These are phyloP conservation scores for Loripinus fragilis DNA, from an alignment of 2,888 invertebrate species.

Conservation along the genomic window DNA sequence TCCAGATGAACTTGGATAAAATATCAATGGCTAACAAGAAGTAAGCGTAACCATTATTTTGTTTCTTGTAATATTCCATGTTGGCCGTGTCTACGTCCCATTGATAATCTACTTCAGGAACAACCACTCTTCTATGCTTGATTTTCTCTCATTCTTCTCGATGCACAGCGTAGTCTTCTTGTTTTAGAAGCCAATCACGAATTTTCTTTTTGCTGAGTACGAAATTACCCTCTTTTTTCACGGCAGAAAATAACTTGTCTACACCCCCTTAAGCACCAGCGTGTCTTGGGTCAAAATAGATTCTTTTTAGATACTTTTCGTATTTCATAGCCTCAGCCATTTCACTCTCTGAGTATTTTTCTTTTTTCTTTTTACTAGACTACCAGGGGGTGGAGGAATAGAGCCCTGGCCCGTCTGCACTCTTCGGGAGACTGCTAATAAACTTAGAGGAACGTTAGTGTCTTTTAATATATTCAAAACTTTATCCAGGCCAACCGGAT, in stretches of 20 bases:
- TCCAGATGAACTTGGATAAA: constrained; percentile 41
- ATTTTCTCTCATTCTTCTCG: constrained; percentile 28
- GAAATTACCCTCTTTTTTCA: constrained; percentile 50
- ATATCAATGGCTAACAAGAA: constrained; percentile 48
- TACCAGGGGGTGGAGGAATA: too few species aligned
- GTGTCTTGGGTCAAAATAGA: too few species aligned
- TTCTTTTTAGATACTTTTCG: too few species aligned
- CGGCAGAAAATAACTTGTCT: constrained; percentile 52
- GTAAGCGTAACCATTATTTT: constrained; percentile 50
- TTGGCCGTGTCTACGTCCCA: constrained; percentile 53
- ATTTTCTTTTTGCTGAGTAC: constrained; percentile 44
- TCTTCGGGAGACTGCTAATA: too few species aligned
- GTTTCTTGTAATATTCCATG: constrained; percentile 40
- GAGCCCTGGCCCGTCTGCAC: too few species aligned
- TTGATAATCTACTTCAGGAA: constrained; percentile 49
- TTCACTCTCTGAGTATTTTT: too few species aligned
- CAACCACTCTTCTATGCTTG: constrained; percentile 37
- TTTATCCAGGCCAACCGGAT: too few species aligned
- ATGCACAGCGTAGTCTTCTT: constrained; percentile 50
- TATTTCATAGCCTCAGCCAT: too few species aligned
- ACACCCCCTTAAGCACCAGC: too few species aligned
- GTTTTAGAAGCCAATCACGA: constrained; percentile 53
- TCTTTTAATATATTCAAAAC: too few species aligned
- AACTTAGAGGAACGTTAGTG: too few species aligned
- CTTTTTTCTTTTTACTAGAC: too few species aligned